These are phyloP conservation scores for Drepana arcuata DNA, from an alignment of 1,140 invertebrate species.

Conservation along the genomic window DNA sequence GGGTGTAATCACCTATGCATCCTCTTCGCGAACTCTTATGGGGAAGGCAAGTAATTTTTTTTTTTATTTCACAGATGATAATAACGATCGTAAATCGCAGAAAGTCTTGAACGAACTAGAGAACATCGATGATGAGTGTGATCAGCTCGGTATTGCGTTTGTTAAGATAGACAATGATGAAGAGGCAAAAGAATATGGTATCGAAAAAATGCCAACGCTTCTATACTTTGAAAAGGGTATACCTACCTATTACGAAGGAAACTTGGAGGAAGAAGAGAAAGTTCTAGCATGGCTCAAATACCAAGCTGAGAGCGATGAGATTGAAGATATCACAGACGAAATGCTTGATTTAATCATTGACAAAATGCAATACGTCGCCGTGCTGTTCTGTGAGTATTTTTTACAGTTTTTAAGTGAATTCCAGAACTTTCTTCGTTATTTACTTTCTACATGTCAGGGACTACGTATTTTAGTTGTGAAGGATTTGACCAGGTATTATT, in stretches of 20 bases:
- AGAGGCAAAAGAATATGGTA: conserved; percentile 92
- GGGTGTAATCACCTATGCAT: too few species aligned
- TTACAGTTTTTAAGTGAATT: conserved; percentile 14
- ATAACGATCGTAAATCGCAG: conserved; percentile 90
- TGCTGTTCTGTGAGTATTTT: conserved; percentile 87
- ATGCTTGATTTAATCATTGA: conserved; percentile 94
- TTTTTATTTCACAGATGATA: conserved; percentile 80
- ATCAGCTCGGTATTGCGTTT: conserved; percentile 88
- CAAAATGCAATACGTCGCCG: conserved; percentile 90
- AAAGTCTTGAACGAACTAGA: conserved; percentile 91
- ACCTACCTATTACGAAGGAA: conserved; percentile 89
- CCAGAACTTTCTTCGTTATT: too few species aligned
- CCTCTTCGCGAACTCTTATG: too few species aligned
- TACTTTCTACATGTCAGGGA: too few species aligned
- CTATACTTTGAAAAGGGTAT: conserved; percentile 95
- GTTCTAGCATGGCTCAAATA: conserved; percentile 90
- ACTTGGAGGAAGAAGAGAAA: conserved; percentile 92
- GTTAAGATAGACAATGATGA: conserved; percentile 94
- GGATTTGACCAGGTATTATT: too few species aligned
- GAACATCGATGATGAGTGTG: conserved; percentile 96
- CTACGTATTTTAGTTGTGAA: too few species aligned
- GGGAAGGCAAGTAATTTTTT: conserved; percentile 1
- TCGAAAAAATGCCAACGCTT: conserved; percentile 87
- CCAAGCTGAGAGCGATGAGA: conserved; percentile 90
- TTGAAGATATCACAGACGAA: conserved; percentile 94